Conservation (phyloP, 2,113 vertebrate genomes). For the Campylomormyrus numenius region DNA sequence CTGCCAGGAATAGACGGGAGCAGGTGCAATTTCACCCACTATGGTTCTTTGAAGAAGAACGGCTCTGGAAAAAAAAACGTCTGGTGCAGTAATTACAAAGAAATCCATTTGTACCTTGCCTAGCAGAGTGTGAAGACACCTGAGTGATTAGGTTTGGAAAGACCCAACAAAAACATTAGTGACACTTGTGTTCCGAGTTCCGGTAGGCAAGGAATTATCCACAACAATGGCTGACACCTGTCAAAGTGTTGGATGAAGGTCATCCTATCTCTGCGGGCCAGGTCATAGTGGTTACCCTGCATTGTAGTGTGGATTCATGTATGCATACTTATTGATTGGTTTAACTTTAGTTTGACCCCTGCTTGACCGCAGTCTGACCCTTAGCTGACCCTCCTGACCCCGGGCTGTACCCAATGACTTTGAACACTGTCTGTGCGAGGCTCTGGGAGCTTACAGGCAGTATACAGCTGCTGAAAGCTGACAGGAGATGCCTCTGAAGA, state of each 20-base stretch:
- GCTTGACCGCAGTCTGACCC: neutral
- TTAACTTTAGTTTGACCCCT: neutral
- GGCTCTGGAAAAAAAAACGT: neutral
- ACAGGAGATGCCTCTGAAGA: neutral
- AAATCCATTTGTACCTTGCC: constrained; percentile 2
- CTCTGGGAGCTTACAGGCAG: neutral
- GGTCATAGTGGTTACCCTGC: neutral
- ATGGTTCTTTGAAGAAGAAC: constrained; percentile 3
- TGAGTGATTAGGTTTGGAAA: neutral
- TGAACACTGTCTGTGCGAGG: neutral
- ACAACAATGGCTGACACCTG: neutral
- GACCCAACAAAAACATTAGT: neutral
- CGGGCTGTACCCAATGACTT: neutral
- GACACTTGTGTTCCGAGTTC: neutral
- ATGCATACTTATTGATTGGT: neutral
- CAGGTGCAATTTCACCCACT: constrained; percentile 11
- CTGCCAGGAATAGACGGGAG: constrained; percentile 7
- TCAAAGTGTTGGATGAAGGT: neutral
- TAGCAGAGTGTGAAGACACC: neutral
- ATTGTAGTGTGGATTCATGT: neutral
- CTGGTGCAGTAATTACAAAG: neutral
- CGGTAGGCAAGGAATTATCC: neutral
- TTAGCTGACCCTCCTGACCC: neutral
- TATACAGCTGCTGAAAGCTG: neutral
- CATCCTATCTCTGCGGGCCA: neutral